Evolutionary conservation across 2,797 vertebrate genomes (phyloP).

Genomic region (Coendou prehensilis): DNA sequence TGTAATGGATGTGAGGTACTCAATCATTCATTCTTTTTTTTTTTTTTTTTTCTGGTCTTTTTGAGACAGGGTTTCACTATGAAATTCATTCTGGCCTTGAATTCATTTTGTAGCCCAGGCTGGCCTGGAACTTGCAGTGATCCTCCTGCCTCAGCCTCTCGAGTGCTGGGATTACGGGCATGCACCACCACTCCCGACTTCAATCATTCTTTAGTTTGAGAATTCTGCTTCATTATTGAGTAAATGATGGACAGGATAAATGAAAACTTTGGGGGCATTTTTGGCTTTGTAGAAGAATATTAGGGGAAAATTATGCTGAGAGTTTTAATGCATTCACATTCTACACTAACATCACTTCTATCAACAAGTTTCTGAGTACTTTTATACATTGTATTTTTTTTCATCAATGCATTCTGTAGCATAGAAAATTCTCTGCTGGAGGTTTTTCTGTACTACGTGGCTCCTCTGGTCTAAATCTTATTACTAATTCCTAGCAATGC

Average conservation of each 20-base stretch:
- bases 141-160: too few relatives aligned
- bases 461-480: neutral
- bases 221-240: neutral
- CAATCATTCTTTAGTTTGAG: slow-evolving; percentile 17
- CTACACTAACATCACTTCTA: neutral
- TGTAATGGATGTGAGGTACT: neutral
- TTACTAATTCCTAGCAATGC: neutral
- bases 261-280: neutral
- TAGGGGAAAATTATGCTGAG: neutral
- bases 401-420: neutral
- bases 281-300: neutral
- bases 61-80: too few relatives aligned
- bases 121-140: too few relatives aligned
- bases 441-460: neutral
- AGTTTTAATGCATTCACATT: neutral
- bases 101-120: too few relatives aligned
- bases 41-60: too few relatives aligned
- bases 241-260: neutral
- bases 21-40: neutral
- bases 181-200: neutral
- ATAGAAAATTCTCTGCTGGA: neutral
- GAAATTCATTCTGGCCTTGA: too few relatives aligned
- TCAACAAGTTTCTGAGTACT: neutral
- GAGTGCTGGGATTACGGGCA: too few relatives aligned
- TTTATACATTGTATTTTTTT: neutral